Base-by-base conservation (phyloP, 2,113 vertebrate species). In the Lanius collurio region DNA sequence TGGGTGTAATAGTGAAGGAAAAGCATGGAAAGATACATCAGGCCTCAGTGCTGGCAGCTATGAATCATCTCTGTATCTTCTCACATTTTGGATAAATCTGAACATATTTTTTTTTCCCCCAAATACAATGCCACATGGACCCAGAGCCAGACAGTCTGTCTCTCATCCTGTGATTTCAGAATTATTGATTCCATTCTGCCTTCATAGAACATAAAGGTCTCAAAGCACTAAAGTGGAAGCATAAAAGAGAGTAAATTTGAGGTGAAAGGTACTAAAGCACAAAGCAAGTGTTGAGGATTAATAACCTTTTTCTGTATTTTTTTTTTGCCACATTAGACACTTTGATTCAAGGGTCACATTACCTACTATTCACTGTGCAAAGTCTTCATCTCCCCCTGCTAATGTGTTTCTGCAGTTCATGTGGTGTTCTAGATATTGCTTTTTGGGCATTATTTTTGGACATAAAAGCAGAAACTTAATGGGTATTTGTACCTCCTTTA, bases 41-140 rank as follows among this genome's bases (percentile, higher is more conserved):
- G 11, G 4, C 30, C 13, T 62, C 22, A 41, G 12, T 22, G 7
- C 4, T 35, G 23, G 4, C 4, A 63, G 3, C 6, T 10, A 13
- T 5, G 31, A 13, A 22, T n/a, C 10, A 60, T 31, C 8, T 55
- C n/a, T 52, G 2, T 23, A 4, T 47, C 21, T 26, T 59, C 9
- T 15, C 13, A 33, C 2, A 10, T n/a, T 77, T 37, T 31, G 5
- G 50, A 52, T 15, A 65, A 55, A 60, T 53, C 8, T 62, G 49
- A 42, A 7, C 0, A 6, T 41, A 15, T 3, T 11, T 33, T 6
- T 52, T 23, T 30, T 44, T 7, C 12, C 0, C 24, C 19, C 24
- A 12, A 41, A 53, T 18, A 16, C 6, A 60, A 9, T 37, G 9
- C 5, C 22, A 69, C 1, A 1, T 77, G n/a, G 6, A n/a, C 15